Base-by-base conservation (phyloP, 92 coral and sea anemone species). In the Epizoanthus ramosus region DNA sequence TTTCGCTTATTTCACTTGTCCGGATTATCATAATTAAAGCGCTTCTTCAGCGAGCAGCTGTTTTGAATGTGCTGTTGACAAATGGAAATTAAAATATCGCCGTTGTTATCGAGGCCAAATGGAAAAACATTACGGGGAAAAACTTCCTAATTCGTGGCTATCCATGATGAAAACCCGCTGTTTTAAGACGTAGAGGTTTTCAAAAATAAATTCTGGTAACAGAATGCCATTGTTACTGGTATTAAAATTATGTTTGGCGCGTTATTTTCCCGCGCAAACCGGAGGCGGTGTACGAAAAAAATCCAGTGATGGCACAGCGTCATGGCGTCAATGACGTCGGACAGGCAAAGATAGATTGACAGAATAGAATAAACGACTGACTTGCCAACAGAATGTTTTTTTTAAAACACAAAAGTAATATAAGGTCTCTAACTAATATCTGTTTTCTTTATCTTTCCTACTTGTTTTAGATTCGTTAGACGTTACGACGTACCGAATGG, bases 21-120 rank as follows among this genome's bases (percentile, higher is more conserved):
- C 57, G 47, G 39, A 77, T 77, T 77, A 77, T 76, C 69, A 76
- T 77, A 77, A 77, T 77, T 77, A 60, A 60, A 60, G 17, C 71
- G 45, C 39, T 21, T 9, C 71, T 77, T 35, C 18, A 25, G 41
- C 43, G 41, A 77, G 45, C 82, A 77, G 70, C 82, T 77, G 82
- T 23, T 77, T 21, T 24, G 63, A 58, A 21, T 77, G 71, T 37
- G 43, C 58, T 60, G 50, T 77, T 77, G 82, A 77, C 82, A 77
- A 61, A 77, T 57, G 56, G 16, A 77, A 77, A 63, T 77, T 77
- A 41, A 60, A 60, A 63, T 77, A 58, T 77, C 69, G 35, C 68
- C 53, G 82, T 60, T 63, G 69, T 77, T 77, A 21, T 54, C 81
- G 69, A 35, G 58, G 45, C 71, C 58, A 61, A 23, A 22, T 60